Conservation (phyloP, 2,113 vertebrate genomes). For the Tretioscincus oriximinensis region DNA sequence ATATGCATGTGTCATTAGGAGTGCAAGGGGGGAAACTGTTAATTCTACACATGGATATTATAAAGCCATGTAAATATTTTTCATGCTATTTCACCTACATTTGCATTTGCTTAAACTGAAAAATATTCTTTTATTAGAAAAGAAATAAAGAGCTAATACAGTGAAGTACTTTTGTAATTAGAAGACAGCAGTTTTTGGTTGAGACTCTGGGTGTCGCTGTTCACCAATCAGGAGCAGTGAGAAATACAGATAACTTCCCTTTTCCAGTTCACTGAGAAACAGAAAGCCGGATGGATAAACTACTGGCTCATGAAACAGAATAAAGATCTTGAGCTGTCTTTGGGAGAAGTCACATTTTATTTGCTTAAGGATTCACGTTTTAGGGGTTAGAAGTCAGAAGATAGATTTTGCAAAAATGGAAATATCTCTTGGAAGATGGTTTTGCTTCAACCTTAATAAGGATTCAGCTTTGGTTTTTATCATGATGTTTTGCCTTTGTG, state of each 20-base stretch:
- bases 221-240: slow-evolving; percentile 53
- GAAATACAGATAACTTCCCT: neutral
- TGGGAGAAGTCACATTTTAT: neutral
- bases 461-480: neutral
- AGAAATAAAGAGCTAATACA: neutral
- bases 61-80: neutral
- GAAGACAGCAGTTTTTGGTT: slow-evolving; percentile 56
- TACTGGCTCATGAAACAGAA: neutral
- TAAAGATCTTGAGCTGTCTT: neutral
- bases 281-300: neutral
- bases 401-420: neutral
- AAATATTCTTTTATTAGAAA: neutral
- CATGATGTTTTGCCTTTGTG: neutral
- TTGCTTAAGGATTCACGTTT: neutral
- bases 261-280: neutral
- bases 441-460: neutral
- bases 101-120: neutral
- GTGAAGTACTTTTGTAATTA: too few relatives aligned
- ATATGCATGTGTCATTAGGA: neutral
- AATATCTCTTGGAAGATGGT: neutral
- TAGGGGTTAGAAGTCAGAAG: neutral
- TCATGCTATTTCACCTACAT: neutral
- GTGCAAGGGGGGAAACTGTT: neutral
- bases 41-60: neutral
- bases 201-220: slow-evolving; percentile 68